Conservation (phyloP, 2,888 invertebrate species). For the Eurois occulta region DNA sequence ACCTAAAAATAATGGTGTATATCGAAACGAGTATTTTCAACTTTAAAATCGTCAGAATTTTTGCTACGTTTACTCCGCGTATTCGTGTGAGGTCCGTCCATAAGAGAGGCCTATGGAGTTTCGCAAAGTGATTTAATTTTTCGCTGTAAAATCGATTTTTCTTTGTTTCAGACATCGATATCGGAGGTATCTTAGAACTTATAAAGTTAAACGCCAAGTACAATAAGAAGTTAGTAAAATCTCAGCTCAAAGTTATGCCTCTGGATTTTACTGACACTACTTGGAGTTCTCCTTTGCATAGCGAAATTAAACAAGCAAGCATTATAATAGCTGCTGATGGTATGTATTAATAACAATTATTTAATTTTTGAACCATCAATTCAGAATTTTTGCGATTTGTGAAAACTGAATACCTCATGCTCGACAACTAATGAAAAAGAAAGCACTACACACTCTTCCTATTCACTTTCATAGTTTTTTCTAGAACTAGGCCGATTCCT, state of each 20-base stretch:
- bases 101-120: not conserved
- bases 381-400: not conserved
- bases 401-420: not conserved
- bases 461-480: not conserved
- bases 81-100: not conserved
- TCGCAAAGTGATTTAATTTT: not conserved
- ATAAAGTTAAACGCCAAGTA: conserved; percentile 93
- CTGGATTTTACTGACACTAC: conserved; percentile 92
- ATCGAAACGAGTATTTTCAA: too few species aligned
- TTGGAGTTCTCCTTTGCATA: conserved; percentile 90
- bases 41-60: not conserved
- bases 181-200: conserved; percentile 93
- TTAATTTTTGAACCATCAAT: not conserved
- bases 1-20: too few species aligned
- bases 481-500: not conserved
- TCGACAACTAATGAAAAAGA: not conserved
- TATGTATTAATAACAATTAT: conserved; percentile 78
- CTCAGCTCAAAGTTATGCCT: conserved; percentile 91
- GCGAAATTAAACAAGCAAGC: conserved; percentile 90
- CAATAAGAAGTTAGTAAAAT: conserved; percentile 91
- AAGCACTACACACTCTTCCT: not conserved
- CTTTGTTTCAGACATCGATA: conserved; percentile 92
- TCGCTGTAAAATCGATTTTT: not conserved
- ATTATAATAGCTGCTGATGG: conserved; percentile 96
- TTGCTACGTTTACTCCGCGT: not conserved